phyloP scores from a whole-genome alignment of 2,113 vertebrate genomes.

The Rhinoderma darwinii region DNA sequence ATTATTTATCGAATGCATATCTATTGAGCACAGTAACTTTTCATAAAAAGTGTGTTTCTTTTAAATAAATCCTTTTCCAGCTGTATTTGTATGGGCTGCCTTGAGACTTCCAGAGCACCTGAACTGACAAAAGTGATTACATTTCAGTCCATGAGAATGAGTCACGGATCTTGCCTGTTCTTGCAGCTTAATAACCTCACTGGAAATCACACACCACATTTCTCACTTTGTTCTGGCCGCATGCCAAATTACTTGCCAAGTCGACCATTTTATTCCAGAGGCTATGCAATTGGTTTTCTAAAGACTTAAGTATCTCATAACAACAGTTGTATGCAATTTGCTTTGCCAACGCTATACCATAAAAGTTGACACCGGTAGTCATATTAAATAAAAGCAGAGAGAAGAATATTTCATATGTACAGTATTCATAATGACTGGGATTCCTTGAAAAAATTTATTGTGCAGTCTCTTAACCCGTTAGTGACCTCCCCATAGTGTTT shows the following conservation, averaged over 20 bases:
- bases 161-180: conserved; percentile 49
- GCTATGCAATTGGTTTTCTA: not conserved
- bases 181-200: conserved; percentile 28
- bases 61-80: conserved; percentile 5
- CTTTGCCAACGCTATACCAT: not conserved
- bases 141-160: conserved; percentile 43
- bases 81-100: conserved; percentile 16
- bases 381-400: not conserved
- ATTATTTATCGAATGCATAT: not conserved
- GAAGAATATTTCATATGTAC: too few species aligned
- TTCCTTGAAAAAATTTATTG: too few species aligned
- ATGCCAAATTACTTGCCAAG: conserved; percentile 40
- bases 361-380: not conserved
- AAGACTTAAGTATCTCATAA: not conserved
- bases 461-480: too few species aligned
- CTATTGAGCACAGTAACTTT: not conserved
- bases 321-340: not conserved
- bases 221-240: conserved; percentile 36
- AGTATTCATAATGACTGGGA: too few species aligned
- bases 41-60: not conserved
- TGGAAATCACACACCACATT: conserved; percentile 37
- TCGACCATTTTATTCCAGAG: conserved; percentile 35
- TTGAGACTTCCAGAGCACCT: conserved; percentile 11
- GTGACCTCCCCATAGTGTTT: too few species aligned
- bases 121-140: conserved; percentile 43